These are phyloP conservation scores for Ahaetulla prasina DNA, from an alignment of 2,113 vertebrate genomes.

Conservation along the genomic window DNA sequence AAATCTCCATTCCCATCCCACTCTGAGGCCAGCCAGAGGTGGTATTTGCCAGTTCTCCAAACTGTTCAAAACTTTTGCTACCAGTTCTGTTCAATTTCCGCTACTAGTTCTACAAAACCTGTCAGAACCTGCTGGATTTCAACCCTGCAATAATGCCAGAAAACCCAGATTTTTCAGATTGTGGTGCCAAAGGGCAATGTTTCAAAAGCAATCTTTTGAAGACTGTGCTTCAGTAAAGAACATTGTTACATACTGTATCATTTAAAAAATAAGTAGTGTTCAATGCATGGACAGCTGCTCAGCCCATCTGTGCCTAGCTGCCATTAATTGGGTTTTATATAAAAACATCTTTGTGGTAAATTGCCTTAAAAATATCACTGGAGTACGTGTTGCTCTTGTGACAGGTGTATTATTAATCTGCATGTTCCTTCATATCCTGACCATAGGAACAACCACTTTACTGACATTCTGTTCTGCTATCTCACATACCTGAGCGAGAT, in stretches of 20 bases:
- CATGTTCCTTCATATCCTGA: not conserved
- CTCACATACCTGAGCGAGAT: not conserved
- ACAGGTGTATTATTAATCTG: slow-evolving; percentile 1
- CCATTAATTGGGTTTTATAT: slow-evolving; percentile 25
- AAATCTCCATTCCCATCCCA: too few species aligned
- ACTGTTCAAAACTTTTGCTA: too few species aligned
- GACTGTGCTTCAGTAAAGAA: not conserved
- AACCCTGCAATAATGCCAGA: not conserved
- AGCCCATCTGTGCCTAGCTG: not conserved
- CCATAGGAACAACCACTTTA: too few species aligned
- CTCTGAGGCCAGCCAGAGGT: too few species aligned
- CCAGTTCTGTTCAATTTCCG: too few species aligned
- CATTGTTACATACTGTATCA: not conserved
- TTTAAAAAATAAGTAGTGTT: slow-evolving; percentile 8
- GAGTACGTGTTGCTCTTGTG: not conserved
- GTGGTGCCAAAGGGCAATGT: not conserved
- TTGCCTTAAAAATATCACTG: slow-evolving; percentile 1
- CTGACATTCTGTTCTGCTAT: not conserved
- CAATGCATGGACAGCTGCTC: not conserved
- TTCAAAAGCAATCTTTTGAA: not conserved
- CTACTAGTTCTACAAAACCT: too few species aligned
- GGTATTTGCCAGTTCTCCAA: too few species aligned
- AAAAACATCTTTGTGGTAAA: not conserved
- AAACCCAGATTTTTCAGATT: not conserved
- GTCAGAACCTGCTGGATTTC: too few species aligned